A percentile compares a stretch with the other conserved stretches of the same genome.
Evolutionary conservation across 2,113 vertebrate species (phyloP).

Genomic region (Oostethus manadensis): DNA sequence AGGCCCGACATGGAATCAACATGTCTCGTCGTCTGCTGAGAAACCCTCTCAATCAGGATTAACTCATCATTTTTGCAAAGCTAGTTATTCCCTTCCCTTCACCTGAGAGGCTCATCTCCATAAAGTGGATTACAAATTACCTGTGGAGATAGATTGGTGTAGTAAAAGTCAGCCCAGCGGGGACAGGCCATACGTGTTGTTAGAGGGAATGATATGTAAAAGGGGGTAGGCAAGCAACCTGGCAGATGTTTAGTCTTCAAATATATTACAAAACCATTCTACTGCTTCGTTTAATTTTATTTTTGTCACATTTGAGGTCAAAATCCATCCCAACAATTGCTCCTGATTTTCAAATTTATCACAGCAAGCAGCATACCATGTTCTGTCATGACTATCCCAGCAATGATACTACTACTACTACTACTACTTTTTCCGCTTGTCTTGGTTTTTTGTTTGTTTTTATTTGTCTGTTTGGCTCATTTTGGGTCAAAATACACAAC

Average conservation of each 20-base stretch:
- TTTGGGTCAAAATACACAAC: too few relatives aligned
- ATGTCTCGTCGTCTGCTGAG: constrained; percentile 77
- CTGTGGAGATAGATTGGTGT: background rate
- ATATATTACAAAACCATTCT: background rate
- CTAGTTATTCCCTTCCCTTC: constrained; percentile 64
- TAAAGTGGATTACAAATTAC: constrained; percentile 33
- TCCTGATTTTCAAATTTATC: too few relatives aligned
- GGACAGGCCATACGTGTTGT: background rate
- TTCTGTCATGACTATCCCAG: too few relatives aligned
- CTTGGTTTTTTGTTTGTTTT: too few relatives aligned
- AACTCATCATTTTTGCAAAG: constrained; percentile 58
- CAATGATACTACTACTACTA: too few relatives aligned
- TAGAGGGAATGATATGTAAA: too few relatives aligned
- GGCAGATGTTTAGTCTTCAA: background rate
- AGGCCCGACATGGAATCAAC: constrained; percentile 66
- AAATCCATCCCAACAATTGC: too few relatives aligned
- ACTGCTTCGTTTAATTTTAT: background rate
- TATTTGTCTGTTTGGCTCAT: too few relatives aligned
- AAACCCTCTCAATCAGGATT: constrained; percentile 70
- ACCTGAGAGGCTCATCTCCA: constrained; percentile 56
- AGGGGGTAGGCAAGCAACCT: too few relatives aligned
- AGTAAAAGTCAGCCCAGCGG: background rate
- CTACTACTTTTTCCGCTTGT: too few relatives aligned
- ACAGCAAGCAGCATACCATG: too few relatives aligned
- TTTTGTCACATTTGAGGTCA: background rate